Conservation (phyloP, 2,797 vertebrate species). For the Cygnus olor region DNA sequence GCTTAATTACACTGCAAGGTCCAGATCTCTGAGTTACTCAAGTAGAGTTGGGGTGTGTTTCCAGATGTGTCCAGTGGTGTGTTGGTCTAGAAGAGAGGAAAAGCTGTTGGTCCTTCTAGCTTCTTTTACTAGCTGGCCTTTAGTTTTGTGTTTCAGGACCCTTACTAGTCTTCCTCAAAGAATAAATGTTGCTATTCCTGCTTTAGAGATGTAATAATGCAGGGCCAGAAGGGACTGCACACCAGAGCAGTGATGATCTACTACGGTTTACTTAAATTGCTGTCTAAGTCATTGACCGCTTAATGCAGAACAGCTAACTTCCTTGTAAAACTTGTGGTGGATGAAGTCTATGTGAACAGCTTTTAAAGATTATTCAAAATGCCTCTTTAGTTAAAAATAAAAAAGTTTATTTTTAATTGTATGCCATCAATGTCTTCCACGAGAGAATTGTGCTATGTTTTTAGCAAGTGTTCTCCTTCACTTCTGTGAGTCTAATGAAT, state of each 20-base stretch:
- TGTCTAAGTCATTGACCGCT: background rate
- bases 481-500: constrained; percentile 17
- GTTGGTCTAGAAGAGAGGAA: background rate
- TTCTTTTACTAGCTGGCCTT: background rate
- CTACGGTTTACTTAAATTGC: background rate
- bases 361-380: background rate
- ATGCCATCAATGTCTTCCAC: background rate
- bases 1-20: background rate
- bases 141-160: background rate
- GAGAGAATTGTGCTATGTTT: background rate
- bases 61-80: background rate
- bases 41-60: background rate
- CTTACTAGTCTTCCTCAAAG: background rate
- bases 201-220: background rate
- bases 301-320: background rate
- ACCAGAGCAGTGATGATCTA: background rate
- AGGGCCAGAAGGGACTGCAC: background rate
- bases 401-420: background rate
- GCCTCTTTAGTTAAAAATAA: background rate
- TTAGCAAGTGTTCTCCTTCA: constrained; percentile 32
- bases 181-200: background rate
- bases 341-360: background rate
- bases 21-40: background rate
- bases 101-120: background rate
- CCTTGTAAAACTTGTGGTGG: background rate